Evolutionary conservation across 92 coral and sea anemone species (phyloP), one percentile per base, ranked within the genome.

Genomic region (Palythoa heliodiscus): DNA sequence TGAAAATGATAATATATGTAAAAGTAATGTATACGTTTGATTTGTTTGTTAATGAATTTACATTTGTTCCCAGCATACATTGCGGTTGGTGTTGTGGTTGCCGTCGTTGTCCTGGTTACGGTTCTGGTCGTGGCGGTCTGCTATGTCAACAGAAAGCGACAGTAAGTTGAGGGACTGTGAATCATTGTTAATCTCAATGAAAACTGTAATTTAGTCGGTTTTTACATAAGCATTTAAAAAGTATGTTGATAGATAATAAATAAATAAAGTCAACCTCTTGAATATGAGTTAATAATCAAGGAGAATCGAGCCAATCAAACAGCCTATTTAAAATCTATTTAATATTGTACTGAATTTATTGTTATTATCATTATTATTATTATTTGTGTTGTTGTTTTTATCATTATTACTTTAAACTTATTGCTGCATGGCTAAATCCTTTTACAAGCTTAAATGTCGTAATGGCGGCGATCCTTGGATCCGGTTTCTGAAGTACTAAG

Each of bases 1-100:
- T n/a, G n/a, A n/a, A n/a, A n/a, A n/a, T n/a, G n/a, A n/a, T n/a
- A n/a, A n/a, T n/a, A n/a, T n/a, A n/a, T n/a, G n/a, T n/a, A n/a
- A n/a, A n/a, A n/a, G n/a, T n/a, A n/a, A n/a, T n/a, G n/a, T n/a
- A n/a, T n/a, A n/a, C n/a, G n/a, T n/a, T n/a, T n/a, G n/a, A n/a
- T 29, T 29, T 29, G 35, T 0, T 29, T 29, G 0, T 29, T 29
- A 29, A 29, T 29, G 35, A 29, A 29, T 1, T 0, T 29, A 29
- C 35, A n/a, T 29, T 29, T 58, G 43, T 52, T 54, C 67, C 48
- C 81, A 76, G 81, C 67, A 24, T 76, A 76, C 67, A 52, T 76
- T 54, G 67, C 81, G 66, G 67, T 76, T 20, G 81, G 81, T 76
- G 81, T 76, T 76, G 68, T 76, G 15, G 10, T 76, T 24, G 52